Base-by-base conservation (phyloP, 2,113 vertebrate species). In the Quiscalus mexicanus region DNA sequence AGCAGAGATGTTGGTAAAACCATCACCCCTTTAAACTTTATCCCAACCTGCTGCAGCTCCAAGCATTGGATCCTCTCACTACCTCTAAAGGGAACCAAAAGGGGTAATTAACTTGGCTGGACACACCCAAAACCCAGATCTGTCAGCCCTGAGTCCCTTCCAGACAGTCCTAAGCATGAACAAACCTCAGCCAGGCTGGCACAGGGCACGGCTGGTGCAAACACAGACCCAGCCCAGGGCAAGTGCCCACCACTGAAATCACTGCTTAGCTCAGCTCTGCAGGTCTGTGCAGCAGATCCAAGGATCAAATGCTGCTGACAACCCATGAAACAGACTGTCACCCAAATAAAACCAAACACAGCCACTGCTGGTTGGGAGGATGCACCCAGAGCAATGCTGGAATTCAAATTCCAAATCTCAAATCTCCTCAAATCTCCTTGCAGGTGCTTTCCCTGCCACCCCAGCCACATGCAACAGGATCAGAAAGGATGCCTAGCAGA, bases 321-420 rank as follows among this genome's bases (percentile, higher is more conserved):
- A 14, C 14, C 35, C 70, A 59, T 0, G 1, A 55, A 30, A 65
- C 35, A 70, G 82, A 82, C 2, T 60, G 89, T 64, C 81, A 70
- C 62, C 37, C 65, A 87, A 87, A 71, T 50, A 82, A 96, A 97
- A 91, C 58, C 52, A 77, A 95, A 93, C 20, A 20, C 79, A 95
- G 42, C 83, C 75, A 83, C 53, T 45, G 5, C 0, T 89, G 87
- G 79, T 95, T 79, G 58, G 62, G 63, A 76, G 60, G 84, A 50
- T 35, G 33, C 41, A 52, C 42, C 31, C 10, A 11, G 11, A 74
- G 67, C 37, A 83, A 6, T 2, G 19, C 76, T 42, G 15, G 37
- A 37, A 37, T 37, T 37, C 37, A 37, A 37, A 37, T 37, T 37
- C 37, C 37, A 37, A 37, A 37, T 37, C 37, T 37, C 37, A 8